Base-by-base conservation (phyloP, 2,888 invertebrate genomes). In the Sabellastarte sp. region DNA sequence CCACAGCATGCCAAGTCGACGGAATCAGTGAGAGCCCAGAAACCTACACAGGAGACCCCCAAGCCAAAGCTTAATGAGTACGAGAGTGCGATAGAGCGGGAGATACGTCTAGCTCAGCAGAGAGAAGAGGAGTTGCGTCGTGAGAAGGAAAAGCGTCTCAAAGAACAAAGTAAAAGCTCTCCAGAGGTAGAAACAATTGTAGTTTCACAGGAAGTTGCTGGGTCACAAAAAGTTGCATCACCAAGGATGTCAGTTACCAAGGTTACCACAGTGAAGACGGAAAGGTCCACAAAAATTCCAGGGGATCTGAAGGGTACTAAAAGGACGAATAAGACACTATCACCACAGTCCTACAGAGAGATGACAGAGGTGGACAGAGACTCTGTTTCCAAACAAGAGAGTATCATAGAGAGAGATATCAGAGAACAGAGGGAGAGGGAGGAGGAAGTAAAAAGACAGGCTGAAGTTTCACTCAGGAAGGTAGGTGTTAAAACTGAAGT, bases 321-420 rank as follows among this genome's bases (percentile, higher is more conserved):
- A n/a, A n/a, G n/a, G n/a, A n/a, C n/a, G n/a, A n/a, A n/a, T n/a
- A 41, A 41, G 41, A 10, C 10, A 41, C 41, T 24, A 3, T 10
- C 41, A 5, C 4, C 4, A 24, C 24, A 5, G 24, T 3, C 33
- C 5, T 61, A 57, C 56, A 4, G 24, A 31, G 57, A 61, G 56
- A 24, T 57, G 56, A 5, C 65, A 1, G 59, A 60, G 50, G 50
- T 24, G 24, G 60, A 59, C 59, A 31, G 61, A 24, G 60, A 50
- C 32, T 56, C 31, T 50, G n/a, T 64, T n/a, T 28, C 29, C 2
- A 26, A 33, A 20, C 33, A 41, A 29, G 67, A 67, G 60, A 64
- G 41, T 57, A 64, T 67, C 52, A 67, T 67, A 31, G 67, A 67
- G 60, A n/a, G 52, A 28, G 67, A 67, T 52, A 64, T 67, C 31